phyloP scores from a whole-genome alignment of 2,113 vertebrate genomes.

The Physeter macrocephalus region DNA sequence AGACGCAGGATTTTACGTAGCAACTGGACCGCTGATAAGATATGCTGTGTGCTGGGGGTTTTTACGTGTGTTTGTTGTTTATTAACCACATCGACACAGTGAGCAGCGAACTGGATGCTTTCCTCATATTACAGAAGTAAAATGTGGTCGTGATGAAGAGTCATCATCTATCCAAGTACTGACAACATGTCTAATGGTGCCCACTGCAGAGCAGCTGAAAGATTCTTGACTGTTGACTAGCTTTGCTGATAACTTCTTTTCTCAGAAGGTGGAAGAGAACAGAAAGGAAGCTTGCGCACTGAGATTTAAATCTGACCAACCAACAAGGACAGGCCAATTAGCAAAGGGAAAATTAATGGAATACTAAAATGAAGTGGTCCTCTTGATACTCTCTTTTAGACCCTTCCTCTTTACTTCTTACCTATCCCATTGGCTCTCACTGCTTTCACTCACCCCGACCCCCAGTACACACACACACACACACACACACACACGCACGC shows the following conservation, averaged over 20 bases:
- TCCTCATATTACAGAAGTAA: neutral
- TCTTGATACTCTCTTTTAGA: neutral
- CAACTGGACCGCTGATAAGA: neutral
- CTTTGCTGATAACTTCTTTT: neutral
- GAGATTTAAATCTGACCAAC: neutral
- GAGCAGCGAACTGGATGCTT: neutral
- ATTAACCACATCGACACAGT: neutral
- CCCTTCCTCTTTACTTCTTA: neutral
- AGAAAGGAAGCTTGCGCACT: neutral
- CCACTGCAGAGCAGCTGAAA: neutral
- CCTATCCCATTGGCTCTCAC: neutral
- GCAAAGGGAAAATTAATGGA: neutral
- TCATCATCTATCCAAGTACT: neutral
- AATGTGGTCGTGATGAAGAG: neutral
- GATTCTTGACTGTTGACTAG: neutral
- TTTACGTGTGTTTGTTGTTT: neutral
- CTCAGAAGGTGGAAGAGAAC: neutral
- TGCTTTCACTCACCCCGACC: neutral
- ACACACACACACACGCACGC: too few relatives aligned
- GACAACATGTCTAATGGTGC: neutral
- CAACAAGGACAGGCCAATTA: neutral
- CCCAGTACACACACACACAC: neutral
- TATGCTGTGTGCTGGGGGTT: too few relatives aligned
- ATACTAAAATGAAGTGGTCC: neutral
- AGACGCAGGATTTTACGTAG: neutral